Evolutionary conservation across 2,113 vertebrate species (phyloP).

Genomic region (Promerops cafer): DNA sequence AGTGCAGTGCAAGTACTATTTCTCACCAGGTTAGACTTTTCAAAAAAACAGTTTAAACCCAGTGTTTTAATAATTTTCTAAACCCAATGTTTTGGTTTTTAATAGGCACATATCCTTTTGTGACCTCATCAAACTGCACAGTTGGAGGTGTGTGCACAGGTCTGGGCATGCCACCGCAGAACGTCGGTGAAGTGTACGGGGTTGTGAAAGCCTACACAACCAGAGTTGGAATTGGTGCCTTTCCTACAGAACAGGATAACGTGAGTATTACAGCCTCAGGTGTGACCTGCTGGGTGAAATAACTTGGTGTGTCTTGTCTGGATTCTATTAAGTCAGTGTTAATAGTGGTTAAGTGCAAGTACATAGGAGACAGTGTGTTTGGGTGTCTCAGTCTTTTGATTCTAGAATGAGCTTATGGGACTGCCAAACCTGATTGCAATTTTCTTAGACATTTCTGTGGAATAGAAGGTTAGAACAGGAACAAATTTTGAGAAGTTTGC

Average conservation of each 20-base stretch:
- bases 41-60: not conserved
- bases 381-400: not conserved
- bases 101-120: slow-evolving; percentile 94
- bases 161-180: slow-evolving; percentile 93
- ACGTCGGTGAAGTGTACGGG: slow-evolving; percentile 90
- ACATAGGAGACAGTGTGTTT: not conserved
- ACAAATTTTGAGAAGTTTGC: not conserved
- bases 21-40: not conserved
- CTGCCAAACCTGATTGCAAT: not conserved
- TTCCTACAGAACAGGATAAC: slow-evolving; percentile 92
- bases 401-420: not conserved
- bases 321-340: not conserved
- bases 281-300: not conserved
- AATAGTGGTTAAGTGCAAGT: not conserved
- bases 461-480: not conserved
- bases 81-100: not conserved
- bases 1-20: not conserved
- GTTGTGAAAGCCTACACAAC: slow-evolving; percentile 97
- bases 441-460: not conserved
- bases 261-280: slow-evolving; percentile 70
- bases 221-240: slow-evolving; percentile 93
- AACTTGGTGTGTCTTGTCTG: not conserved
- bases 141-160: slow-evolving; percentile 96
- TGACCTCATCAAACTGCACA: slow-evolving; percentile 97
- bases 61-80: not conserved